phyloP scores from a whole-genome alignment of 1,140 invertebrate genomes.

The Trachymyrmex cornetzi region DNA sequence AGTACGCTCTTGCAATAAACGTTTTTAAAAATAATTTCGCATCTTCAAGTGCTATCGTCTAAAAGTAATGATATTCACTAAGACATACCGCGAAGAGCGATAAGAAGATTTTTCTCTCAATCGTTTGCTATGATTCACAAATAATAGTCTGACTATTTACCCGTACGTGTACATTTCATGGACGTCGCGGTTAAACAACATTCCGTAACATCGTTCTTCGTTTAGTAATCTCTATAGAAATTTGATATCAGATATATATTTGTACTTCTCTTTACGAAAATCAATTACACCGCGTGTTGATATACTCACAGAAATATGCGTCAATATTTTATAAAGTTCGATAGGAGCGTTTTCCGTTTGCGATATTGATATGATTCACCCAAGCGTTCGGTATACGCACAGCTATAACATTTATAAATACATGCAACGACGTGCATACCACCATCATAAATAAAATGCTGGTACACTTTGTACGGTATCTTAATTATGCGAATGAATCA shows the following conservation, averaged over 20 bases:
- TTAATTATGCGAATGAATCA: slow-evolving; percentile 25
- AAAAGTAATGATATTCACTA: slow-evolving; percentile 7
- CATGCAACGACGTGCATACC: background rate
- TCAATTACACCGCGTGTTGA: slow-evolving; percentile 20
- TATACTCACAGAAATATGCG: slow-evolving; percentile 38
- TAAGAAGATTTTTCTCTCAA: slow-evolving; percentile 23
- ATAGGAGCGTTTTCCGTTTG: slow-evolving; percentile 32
- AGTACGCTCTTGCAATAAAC: background rate
- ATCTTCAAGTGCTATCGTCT: slow-evolving; percentile 9
- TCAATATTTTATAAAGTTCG: slow-evolving; percentile 42
- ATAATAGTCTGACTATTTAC: slow-evolving; percentile 35
- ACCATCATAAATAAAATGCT: slow-evolving; percentile 22
- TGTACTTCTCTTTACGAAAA: background rate
- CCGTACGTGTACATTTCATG: background rate
- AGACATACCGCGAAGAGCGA: background rate
- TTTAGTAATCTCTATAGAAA: slow-evolving; percentile 12
- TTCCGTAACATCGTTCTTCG: slow-evolving; percentile 15
- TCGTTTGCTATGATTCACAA: slow-evolving; percentile 10
- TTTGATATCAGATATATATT: slow-evolving; percentile 21
- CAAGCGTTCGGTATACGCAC: background rate
- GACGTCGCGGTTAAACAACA: slow-evolving; percentile 10
- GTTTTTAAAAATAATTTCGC: background rate
- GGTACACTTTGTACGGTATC: background rate
- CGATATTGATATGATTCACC: slow-evolving; percentile 43
- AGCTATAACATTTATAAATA: slow-evolving; percentile 37